Base-by-base conservation (phyloP, 2,888 invertebrate genomes). In the Unio delphinus region DNA sequence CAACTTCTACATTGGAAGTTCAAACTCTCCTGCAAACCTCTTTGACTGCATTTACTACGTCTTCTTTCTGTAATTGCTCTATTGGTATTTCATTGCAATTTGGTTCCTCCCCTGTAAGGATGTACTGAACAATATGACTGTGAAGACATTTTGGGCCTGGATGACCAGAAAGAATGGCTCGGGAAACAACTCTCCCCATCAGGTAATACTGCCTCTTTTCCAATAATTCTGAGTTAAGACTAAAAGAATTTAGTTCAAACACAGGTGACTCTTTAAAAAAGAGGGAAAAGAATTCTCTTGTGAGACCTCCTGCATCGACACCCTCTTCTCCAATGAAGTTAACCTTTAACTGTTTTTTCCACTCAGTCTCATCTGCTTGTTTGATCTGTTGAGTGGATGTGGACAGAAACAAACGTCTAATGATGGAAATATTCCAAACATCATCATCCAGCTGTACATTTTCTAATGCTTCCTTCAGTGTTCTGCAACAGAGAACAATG, bases 301-400 rank as follows among this genome's bases (percentile, higher is more conserved):
- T 34, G 1, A 72, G 60, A n/a, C 72, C 72, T 5, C 72, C 69
- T n/a, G 64, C 68, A 66, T 72, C 72, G 17, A 72, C 26, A 7
- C 69, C 69, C 34, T 65, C 72, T 66, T 69, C 72, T 56, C 72
- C 72, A 7, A 72, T 66, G 30, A 72, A 72, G 4, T 65, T 15
- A 7, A 66, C 55, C 18, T 61, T 66, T 17, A 69, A 18, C 15
- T 58, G 61, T 45, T 54, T 68, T 18, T n/a, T 45, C 73, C 70
- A 73, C 17, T 73, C 73, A 20, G 58, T 59, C 30, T 69, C 67
- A 55, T 67, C 61, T 4, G 61, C 67, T 45, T 64, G 54, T 55
- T 65, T 59, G 55, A 72, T 18, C 54, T 67, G 59, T 23, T 58
- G 67, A 57, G 70, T 70, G n/a, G 73, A 61, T 57, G 67, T 60